Percentiles rank a stretch among this genome's conserved stretches.
These are phyloP conservation scores for Atrichornis clamosus DNA, from an alignment of 2,113 vertebrate genomes.

Conservation along the genomic window DNA sequence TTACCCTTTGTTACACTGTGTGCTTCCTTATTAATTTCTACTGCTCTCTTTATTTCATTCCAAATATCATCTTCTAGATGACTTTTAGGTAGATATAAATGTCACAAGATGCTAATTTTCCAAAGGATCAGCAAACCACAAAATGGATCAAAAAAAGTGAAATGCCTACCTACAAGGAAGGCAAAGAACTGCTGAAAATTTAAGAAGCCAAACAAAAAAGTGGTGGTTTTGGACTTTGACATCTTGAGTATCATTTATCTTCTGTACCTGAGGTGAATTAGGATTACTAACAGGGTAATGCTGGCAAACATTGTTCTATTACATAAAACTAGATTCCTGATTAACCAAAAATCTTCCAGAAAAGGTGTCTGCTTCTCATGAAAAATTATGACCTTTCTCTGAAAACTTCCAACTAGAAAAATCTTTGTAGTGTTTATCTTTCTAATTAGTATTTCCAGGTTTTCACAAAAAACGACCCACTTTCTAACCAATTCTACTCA, in stretches of 20 bases:
- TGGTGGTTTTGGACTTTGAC: neutral
- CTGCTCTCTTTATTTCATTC: neutral
- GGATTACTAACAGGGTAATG: neutral
- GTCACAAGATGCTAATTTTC: neutral
- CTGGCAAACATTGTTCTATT: neutral
- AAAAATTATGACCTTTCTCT: neutral
- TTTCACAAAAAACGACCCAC: neutral
- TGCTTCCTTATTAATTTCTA: neutral
- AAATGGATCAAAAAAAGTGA: neutral
- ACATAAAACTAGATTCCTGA: neutral
- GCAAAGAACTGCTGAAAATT: neutral
- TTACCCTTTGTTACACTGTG: neutral
- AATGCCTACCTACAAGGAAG: neutral
- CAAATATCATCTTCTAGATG: neutral
- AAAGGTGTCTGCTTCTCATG: neutral
- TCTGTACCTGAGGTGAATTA: neutral
- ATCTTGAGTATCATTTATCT: neutral
- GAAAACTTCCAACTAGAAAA: neutral
- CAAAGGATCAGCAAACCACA: neutral
- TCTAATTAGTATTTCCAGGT: neutral
- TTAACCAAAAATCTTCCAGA: neutral
- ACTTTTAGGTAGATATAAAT: constrained; percentile 3
- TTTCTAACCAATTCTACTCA: neutral
- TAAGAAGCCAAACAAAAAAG: neutral
- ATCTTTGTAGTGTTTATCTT: neutral